A percentile compares a stretch with the other conserved stretches of the same genome.
These are phyloP conservation scores for Drosophila stalkeri DNA, from an alignment of 2,888 invertebrate species.

Conservation along the genomic window DNA sequence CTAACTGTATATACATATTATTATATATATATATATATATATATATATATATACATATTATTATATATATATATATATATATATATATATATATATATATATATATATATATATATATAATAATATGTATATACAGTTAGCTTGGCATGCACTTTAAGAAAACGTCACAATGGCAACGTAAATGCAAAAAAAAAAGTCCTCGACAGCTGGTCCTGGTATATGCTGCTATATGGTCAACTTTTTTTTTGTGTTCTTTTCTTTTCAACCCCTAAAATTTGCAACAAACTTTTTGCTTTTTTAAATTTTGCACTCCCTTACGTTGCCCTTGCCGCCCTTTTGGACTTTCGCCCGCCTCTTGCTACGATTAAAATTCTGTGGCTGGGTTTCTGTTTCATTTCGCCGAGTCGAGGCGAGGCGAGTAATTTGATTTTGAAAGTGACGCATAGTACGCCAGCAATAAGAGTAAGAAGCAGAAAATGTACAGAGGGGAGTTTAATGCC, in stretches of 20 bases:
- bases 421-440: slow-evolving; percentile 78
- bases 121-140: neutral
- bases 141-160: neutral
- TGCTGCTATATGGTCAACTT: neutral
- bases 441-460: slow-evolving; percentile 54
- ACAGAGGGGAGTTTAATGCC: slow-evolving; percentile 17
- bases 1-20: neutral
- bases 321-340: neutral
- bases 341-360: slow-evolving; percentile 14
- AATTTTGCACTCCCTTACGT: slow-evolving; percentile 24
- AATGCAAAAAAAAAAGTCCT: slow-evolving; percentile 14
- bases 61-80: neutral
- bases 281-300: slow-evolving; percentile 55
- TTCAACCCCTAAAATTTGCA: slow-evolving; percentile 67
- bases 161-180: slow-evolving; percentile 7
- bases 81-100: neutral
- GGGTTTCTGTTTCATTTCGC: slow-evolving; percentile 77
- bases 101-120: neutral
- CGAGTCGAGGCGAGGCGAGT: slow-evolving; percentile 57
- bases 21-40: neutral
- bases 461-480: neutral
- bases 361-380: slow-evolving; percentile 54
- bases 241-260: slow-evolving; percentile 9
- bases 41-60: neutral
- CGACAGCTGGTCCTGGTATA: slow-evolving; percentile 9